These are phyloP conservation scores for Apodemus sylvaticus DNA, from an alignment of 2,113 vertebrate species.

Conservation along the genomic window DNA sequence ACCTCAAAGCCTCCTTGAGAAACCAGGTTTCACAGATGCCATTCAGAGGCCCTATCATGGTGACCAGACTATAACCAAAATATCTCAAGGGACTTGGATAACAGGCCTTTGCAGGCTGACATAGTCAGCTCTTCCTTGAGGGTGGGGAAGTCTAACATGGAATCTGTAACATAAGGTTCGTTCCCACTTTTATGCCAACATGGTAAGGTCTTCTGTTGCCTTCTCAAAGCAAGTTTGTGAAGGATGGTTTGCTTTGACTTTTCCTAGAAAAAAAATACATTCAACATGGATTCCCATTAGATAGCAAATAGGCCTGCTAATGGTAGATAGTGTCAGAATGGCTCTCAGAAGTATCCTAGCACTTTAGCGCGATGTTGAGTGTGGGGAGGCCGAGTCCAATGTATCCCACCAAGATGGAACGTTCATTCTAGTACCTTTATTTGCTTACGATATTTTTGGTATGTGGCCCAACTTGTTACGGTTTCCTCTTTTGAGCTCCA, in stretches of 20 bases:
- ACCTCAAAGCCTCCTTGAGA: neutral
- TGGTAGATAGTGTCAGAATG: neutral
- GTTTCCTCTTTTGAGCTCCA: neutral
- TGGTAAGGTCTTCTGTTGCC: neutral
- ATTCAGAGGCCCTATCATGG: neutral
- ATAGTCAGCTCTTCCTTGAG: neutral
- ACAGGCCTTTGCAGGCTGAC: neutral
- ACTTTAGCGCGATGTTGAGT: neutral
- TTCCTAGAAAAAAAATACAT: neutral
- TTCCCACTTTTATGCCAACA: neutral
- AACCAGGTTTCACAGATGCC: neutral
- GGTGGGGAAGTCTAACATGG: neutral
- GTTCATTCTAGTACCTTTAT: neutral
- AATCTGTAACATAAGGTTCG: neutral
- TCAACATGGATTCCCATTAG: neutral
- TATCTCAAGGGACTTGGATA: neutral
- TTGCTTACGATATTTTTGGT: neutral
- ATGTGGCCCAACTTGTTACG: neutral
- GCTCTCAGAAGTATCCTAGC: neutral
- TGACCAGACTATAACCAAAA: neutral
- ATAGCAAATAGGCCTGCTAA: neutral
- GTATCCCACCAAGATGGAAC: neutral
- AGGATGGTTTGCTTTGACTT: neutral
- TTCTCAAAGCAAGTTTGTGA: neutral
- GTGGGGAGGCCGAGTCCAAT: neutral